These are phyloP conservation scores for Mythimna loreyi DNA, from an alignment of 2,888 invertebrate species.

Conservation along the genomic window DNA sequence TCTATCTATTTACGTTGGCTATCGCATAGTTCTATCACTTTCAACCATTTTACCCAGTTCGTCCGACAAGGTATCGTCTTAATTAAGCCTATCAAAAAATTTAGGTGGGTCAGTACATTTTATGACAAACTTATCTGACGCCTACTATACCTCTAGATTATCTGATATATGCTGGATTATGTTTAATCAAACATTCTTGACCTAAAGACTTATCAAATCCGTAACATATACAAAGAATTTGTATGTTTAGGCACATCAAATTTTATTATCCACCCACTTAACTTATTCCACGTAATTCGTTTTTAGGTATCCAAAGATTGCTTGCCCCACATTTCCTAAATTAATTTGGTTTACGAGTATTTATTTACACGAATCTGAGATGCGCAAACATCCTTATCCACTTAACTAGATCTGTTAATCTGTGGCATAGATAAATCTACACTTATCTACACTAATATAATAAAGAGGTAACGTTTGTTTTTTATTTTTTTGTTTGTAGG, in stretches of 20 bases:
- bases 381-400: not conserved
- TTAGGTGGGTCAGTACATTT: too few species aligned
- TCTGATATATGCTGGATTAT: not conserved
- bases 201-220: slow-evolving; percentile 4
- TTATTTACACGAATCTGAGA: not conserved
- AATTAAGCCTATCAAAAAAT: too few species aligned
- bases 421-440: not conserved
- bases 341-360: not conserved
- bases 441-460: too few species aligned
- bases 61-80: too few species aligned
- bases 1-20: too few species aligned
- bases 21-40: too few species aligned
- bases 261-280: not conserved
- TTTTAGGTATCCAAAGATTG: not conserved
- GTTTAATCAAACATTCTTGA: slow-evolving; percentile 12
- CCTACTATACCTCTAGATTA: not conserved
- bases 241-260: not conserved
- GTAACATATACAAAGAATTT: not conserved
- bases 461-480: too few species aligned
- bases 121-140: too few species aligned
- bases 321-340: not conserved
- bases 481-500: too few species aligned
- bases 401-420: not conserved
- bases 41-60: too few species aligned
- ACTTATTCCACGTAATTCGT: not conserved